Percentiles rank a stretch among this genome's conserved stretches.
Conservation (phyloP, 2,888 invertebrate species). For the Bursaphelenchus okinawaensis region DNA sequence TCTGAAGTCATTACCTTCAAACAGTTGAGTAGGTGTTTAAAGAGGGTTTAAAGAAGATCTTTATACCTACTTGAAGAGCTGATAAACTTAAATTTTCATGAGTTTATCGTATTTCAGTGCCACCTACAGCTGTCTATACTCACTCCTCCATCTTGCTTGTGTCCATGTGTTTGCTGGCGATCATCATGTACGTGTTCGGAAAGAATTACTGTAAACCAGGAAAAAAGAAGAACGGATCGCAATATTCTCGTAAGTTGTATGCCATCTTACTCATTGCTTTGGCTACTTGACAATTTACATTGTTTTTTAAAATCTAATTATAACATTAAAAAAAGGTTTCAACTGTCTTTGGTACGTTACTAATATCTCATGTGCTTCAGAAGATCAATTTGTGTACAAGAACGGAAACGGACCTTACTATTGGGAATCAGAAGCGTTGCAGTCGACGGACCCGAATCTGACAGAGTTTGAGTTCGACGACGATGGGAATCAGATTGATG, state of each 20-base stretch:
- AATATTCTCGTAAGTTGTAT: background rate
- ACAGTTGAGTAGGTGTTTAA: background rate
- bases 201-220: background rate
- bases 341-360: no score
- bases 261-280: no score
- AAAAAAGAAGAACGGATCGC: background rate
- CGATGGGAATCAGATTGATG: background rate
- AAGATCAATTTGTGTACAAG: background rate
- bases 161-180: background rate
- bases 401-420: background rate
- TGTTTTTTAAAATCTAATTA: no score
- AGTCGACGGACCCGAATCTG: background rate
- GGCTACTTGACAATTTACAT: no score
- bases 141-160: background rate
- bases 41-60: no score
- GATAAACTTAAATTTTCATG: background rate
- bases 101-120: background rate
- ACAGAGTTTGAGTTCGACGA: background rate
- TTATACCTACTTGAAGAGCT: no score
- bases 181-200: background rate
- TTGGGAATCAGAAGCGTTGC: background rate
- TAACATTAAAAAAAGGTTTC: no score
- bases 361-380: no score
- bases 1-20: slow-evolving; percentile 4
- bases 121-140: background rate